phyloP scores from a whole-genome alignment of 1,140 invertebrate genomes.

The Drosophila lowei region DNA sequence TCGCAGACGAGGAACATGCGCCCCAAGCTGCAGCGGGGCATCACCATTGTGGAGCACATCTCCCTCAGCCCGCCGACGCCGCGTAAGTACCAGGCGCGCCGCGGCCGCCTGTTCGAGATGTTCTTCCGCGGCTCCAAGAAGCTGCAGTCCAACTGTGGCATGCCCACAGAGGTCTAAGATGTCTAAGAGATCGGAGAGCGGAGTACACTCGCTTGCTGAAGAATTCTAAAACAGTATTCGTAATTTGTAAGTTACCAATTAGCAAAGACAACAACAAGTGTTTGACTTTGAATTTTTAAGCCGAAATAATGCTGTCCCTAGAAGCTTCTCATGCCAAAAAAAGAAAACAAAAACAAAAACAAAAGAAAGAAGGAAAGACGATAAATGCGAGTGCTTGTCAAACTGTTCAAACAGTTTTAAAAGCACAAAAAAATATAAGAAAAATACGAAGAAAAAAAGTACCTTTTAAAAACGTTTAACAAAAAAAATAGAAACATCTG shows the following conservation, averaged over 20 bases:
- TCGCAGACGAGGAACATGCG: conserved; percentile 21
- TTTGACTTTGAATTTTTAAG: conserved; percentile 43
- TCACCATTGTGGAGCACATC: conserved; percentile 76
- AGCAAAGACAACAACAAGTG: conserved; percentile 39
- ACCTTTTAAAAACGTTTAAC: conserved; percentile 46
- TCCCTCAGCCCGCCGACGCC: conserved; percentile 53
- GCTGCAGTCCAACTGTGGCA: conserved; percentile 66
- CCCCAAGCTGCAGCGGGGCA: conserved; percentile 68
- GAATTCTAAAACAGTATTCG: conserved; percentile 81
- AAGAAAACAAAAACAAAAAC: conserved; percentile 14
- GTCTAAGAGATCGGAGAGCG: conserved; percentile 2
- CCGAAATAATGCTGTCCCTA: conserved; percentile 60
- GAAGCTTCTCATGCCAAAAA: conserved; percentile 78
- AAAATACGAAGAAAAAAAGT: conserved; percentile 42
- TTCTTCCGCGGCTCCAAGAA: conserved; percentile 74
- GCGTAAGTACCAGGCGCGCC: conserved; percentile 62
- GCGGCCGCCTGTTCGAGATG: conserved; percentile 71
- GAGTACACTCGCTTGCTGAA: conserved; percentile 69
- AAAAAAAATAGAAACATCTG: conserved; percentile 39
- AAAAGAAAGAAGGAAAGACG: conserved; percentile 26
- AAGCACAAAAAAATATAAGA: conserved; percentile 27
- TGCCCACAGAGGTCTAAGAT: conserved; percentile 69
- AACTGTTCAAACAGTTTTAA: conserved; percentile 41
- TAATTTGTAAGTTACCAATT: conserved; percentile 65
- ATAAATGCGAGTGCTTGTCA: conserved; percentile 11